phyloP scores from a whole-genome alignment of 1,140 invertebrate genomes.

The Cotesia glomerata region DNA sequence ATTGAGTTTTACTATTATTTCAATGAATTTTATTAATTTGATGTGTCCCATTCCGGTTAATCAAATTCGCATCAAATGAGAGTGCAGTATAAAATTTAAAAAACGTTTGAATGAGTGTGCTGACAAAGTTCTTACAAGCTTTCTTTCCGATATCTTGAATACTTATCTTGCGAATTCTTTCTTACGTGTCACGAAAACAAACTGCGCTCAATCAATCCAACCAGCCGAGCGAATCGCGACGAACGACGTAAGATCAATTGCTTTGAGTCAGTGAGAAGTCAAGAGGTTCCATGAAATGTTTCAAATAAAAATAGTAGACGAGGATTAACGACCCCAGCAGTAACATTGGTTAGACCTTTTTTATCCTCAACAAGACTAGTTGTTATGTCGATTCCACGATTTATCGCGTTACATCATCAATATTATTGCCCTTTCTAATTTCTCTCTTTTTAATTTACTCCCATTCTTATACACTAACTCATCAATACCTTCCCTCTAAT shows the following conservation, averaged over 20 bases:
- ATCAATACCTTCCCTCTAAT: not conserved
- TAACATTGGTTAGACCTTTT: not conserved
- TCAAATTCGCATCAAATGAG: no score
- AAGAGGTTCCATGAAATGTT: constrained; percentile 16
- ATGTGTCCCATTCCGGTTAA: no score
- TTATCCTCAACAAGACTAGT: constrained; percentile 1
- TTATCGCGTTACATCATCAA: constrained; percentile 16
- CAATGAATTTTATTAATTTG: no score
- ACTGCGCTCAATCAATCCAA: constrained; percentile 18
- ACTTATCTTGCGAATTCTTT: not conserved
- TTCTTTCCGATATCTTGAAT: not conserved
- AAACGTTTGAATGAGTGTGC: no score
- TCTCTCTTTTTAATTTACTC: no score
- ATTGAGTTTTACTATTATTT: no score
- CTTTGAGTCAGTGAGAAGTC: not conserved
- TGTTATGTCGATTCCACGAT: constrained; percentile 28
- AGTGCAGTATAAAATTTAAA: no score
- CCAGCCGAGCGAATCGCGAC: constrained; percentile 20
- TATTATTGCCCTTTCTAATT: no score
- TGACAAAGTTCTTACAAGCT: no score
- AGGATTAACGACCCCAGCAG: constrained; percentile 23
- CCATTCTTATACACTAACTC: not conserved
- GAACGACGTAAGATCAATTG: constrained; percentile 26
- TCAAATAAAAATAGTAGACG: constrained; percentile 14
- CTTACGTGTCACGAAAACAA: constrained; percentile 17